These are phyloP conservation scores for Passer montanus DNA, from an alignment of 2,113 vertebrate species.

Conservation along the genomic window DNA sequence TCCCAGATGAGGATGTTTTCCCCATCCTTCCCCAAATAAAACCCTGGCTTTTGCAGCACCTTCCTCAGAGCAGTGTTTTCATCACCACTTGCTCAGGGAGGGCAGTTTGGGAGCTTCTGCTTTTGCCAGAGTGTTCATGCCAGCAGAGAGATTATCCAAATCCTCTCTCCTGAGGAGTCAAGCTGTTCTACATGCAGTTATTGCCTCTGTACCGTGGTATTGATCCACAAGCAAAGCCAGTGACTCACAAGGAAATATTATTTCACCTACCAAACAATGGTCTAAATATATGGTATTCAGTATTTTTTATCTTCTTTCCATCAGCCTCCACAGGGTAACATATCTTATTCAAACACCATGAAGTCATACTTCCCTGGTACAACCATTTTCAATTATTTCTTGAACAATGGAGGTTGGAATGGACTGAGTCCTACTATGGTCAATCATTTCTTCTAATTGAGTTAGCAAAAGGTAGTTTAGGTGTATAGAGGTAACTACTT, in stretches of 20 bases:
- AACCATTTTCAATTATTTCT: slow-evolving; percentile 40
- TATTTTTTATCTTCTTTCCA: slow-evolving; percentile 39
- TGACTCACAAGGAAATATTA: slow-evolving; percentile 49
- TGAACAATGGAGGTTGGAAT: slow-evolving; percentile 2
- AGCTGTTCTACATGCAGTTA: fast-evolving
- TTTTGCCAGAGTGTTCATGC: background rate
- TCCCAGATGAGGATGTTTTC: background rate
- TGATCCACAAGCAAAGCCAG: background rate
- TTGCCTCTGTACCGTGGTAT: background rate
- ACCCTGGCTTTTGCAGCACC: background rate
- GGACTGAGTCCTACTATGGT: background rate
- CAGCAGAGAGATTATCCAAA: slow-evolving; percentile 7
- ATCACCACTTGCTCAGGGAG: background rate
- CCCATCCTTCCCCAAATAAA: background rate
- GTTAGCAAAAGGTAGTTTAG: background rate
- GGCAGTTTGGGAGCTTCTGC: background rate
- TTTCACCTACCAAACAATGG: slow-evolving; percentile 31
- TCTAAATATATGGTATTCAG: slow-evolving; percentile 30
- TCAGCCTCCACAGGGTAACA: background rate
- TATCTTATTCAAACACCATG: slow-evolving; percentile 43
- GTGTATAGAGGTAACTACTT: background rate
- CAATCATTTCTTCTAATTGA: background rate
- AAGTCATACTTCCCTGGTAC: slow-evolving; percentile 48
- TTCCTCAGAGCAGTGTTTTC: background rate
- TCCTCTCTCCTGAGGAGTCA: background rate